These are phyloP conservation scores for Eucera pruinosa DNA, from an alignment of 2,888 invertebrate species.

Conservation along the genomic window DNA sequence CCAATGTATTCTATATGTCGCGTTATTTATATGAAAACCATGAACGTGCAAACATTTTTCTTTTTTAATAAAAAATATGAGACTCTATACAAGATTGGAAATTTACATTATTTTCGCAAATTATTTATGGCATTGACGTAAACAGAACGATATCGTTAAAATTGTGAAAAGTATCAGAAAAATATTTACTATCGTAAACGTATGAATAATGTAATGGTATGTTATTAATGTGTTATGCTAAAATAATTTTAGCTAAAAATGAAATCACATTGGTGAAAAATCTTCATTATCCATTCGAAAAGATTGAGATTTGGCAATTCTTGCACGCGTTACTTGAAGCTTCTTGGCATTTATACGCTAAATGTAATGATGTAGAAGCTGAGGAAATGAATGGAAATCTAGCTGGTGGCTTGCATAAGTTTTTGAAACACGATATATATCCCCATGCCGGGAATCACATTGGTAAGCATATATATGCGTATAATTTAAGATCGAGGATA, in stretches of 20 bases:
- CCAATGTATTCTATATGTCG: not conserved
- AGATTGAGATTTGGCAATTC: slow-evolving; percentile 88
- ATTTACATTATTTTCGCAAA: too few species aligned
- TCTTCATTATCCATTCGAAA: slow-evolving; percentile 86
- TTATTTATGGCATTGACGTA: too few species aligned
- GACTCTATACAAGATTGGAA: too few species aligned
- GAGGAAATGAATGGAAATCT: slow-evolving; percentile 85
- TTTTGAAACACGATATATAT: slow-evolving; percentile 85
- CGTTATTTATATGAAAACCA: too few species aligned
- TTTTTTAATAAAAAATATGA: too few species aligned
- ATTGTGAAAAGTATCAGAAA: not conserved
- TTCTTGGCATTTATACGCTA: slow-evolving; percentile 85
- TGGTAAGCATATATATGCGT: too few species aligned
- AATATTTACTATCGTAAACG: not conserved
- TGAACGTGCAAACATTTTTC: too few species aligned
- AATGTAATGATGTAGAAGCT: slow-evolving; percentile 80
- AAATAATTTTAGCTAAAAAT: slow-evolving; percentile 59
- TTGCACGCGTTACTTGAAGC: slow-evolving; percentile 86
- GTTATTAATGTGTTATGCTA: too few species aligned
- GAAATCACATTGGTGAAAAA: slow-evolving; percentile 78
- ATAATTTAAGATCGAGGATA: too few species aligned
- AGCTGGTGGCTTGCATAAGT: slow-evolving; percentile 85
- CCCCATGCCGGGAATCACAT: slow-evolving; percentile 83
- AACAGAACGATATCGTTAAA: too few species aligned
- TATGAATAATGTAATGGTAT: not conserved